Evolutionary conservation across 2,113 vertebrate species (phyloP).

Genomic region (Siniperca knerii): DNA sequence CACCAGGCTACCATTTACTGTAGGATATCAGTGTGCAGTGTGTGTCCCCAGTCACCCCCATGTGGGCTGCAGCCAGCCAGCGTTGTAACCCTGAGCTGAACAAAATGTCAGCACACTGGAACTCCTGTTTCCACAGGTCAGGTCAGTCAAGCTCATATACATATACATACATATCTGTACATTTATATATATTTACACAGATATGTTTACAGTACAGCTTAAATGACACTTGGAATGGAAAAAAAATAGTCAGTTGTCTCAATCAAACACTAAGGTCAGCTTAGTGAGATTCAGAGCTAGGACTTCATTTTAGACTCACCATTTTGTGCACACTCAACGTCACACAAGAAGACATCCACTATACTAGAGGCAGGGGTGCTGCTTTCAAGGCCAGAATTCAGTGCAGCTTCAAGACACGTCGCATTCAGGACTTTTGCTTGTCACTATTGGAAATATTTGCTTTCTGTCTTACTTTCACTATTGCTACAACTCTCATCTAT

Average conservation of each 20-base stretch:
- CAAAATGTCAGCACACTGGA: slow-evolving; percentile 33
- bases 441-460: neutral
- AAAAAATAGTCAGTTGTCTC: neutral
- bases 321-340: neutral
- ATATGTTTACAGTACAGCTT: neutral
- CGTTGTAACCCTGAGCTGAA: slow-evolving; percentile 25
- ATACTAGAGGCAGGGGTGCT: neutral
- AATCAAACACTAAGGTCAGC: neutral
- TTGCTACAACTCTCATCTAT: neutral
- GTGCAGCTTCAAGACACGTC: neutral
- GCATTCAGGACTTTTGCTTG: neutral
- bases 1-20: slow-evolving; percentile 39
- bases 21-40: slow-evolving; percentile 38
- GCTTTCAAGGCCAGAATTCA: neutral
- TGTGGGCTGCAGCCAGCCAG: slow-evolving; percentile 27
- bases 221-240: neutral
- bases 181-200: neutral
- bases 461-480: neutral
- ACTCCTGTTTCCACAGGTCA: neutral
- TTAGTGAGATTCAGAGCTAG: neutral
- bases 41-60: slow-evolving; percentile 46
- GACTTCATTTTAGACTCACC: neutral
- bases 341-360: neutral
- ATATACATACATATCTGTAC: neutral
- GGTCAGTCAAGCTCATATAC: neutral